phyloP scores from a whole-genome alignment of 1,140 invertebrate genomes.

The Drosophila kohkoa region DNA sequence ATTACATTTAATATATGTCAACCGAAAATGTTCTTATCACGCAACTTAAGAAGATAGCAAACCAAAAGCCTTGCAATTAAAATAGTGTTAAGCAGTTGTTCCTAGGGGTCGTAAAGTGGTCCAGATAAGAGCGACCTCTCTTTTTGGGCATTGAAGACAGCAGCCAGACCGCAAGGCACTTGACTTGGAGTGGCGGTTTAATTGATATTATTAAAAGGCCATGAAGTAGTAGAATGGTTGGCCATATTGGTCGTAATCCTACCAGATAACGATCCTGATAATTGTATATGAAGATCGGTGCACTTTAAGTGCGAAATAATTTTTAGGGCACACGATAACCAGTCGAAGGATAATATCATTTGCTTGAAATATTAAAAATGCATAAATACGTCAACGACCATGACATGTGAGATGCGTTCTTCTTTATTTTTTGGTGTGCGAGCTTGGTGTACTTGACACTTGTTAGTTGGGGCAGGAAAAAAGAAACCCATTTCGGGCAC shows the following conservation, averaged over 20 bases:
- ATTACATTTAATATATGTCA: background rate
- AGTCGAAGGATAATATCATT: constrained; percentile 36
- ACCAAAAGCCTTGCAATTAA: constrained; percentile 31
- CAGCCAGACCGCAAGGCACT: constrained; percentile 55
- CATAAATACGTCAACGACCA: constrained; percentile 72
- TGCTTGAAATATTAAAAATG: constrained; percentile 74
- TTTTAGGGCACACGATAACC: constrained; percentile 51
- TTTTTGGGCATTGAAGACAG: constrained; percentile 11
- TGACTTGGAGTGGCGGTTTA: constrained; percentile 47
- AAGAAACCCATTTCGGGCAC: constrained; percentile 47
- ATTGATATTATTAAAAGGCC: constrained; percentile 56
- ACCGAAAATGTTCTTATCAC: constrained; percentile 23
- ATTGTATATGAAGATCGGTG: constrained; percentile 46
- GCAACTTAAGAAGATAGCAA: constrained; percentile 4
- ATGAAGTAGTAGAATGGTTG: constrained; percentile 39
- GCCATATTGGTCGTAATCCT: constrained; percentile 53
- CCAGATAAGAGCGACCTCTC: constrained; percentile 48
- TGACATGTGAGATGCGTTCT: constrained; percentile 68
- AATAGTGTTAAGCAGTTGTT: constrained; percentile 70
- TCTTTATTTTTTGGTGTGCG: constrained; percentile 8
- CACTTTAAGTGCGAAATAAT: constrained; percentile 53
- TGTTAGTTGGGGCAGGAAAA: constrained; percentile 45
- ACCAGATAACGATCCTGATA: constrained; percentile 78
- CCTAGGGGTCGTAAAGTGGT: constrained; percentile 44
- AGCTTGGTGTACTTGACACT: constrained; percentile 53